A percentile compares a stretch with the other conserved stretches of the same genome.
phyloP scores from a whole-genome alignment of 2,888 invertebrate species.

The Laspeyria flexula region DNA sequence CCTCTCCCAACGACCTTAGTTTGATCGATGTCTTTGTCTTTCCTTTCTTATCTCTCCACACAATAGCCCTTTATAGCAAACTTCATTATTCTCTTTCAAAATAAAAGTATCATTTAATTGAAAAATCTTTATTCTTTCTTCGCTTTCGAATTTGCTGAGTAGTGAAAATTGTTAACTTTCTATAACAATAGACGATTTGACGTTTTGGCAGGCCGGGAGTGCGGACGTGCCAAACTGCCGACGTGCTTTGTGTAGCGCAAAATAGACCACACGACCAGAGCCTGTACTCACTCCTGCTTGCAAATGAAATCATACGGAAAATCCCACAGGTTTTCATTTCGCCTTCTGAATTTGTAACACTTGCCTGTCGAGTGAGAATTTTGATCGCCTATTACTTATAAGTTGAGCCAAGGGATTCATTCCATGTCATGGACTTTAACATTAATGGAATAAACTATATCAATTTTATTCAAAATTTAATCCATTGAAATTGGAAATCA shows the following conservation, averaged over 20 bases:
- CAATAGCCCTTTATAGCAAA: slow-evolving; percentile 51
- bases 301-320: slow-evolving; percentile 49
- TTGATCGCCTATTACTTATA: slow-evolving; percentile 19
- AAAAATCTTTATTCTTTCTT: slow-evolving; percentile 49
- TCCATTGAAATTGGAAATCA: no score
- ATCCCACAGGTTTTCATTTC: slow-evolving; percentile 37
- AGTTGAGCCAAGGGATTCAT: no score
- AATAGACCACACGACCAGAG: slow-evolving; percentile 53
- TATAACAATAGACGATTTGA: slow-evolving; percentile 61
- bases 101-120: slow-evolving; percentile 51
- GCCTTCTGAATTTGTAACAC: slow-evolving; percentile 17
- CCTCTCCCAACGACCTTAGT: slow-evolving; percentile 51
- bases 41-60: slow-evolving; percentile 47
- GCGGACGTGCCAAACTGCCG: slow-evolving; percentile 67
- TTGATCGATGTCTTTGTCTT: slow-evolving; percentile 66
- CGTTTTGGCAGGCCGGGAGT: slow-evolving; percentile 54
- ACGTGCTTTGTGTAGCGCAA: slow-evolving; percentile 61
- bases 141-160: slow-evolving; percentile 50
- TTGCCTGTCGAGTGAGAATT: slow-evolving; percentile 10
- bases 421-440: no score
- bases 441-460: no score
- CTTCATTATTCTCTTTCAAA: slow-evolving; percentile 53
- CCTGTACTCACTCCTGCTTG: slow-evolving; percentile 37
- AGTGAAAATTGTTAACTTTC: slow-evolving; percentile 63
- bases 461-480: no score